Base-by-base conservation (phyloP, 2,888 invertebrate genomes). In the Cataglyphis altisquamis region DNA sequence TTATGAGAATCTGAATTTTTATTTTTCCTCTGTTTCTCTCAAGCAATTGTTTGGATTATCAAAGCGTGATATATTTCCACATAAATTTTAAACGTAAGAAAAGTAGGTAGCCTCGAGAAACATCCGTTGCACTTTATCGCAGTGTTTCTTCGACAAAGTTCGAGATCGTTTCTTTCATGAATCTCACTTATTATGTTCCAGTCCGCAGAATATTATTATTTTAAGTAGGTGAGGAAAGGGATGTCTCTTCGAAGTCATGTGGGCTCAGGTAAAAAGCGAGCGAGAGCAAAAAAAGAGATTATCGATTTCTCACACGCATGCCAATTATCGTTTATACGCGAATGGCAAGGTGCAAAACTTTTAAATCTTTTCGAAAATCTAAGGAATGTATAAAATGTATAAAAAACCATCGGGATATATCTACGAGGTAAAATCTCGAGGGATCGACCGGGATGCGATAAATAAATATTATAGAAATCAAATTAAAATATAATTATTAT, bases 271-370 rank as follows among this genome's bases (percentile, higher is more conserved):
- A 62, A 60, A 81, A 77, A 68, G 60, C 48, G 63, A 77, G 80
- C 63, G 66, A 66, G 57, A 81, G 77, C 48, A 18, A 48, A 64
- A 73, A 25, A 68, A 66, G 83, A 84, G 66, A 60, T 89, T 85
- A 89, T 89, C 88, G 89, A 89, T 88, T 88, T 85, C 82, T 80
- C 72, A 83, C 83, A 84, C 86, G 78, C 85, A 83, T 84, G 83
- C 73, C 84, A 84, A 78, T 83, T 84, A 66, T 57, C 32, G 77
- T 77, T 72, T 84, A 75, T 80, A 82, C 82, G 84, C 83, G 72
- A 84, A 32, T 77, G 9, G 66, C 62, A 66, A 67, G 55, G 57
- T 68, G 63, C 55, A 32, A 63, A 64, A 67, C 55, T 4, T 39
- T 29, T 52, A 52, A 15, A 74, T 74, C 57, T 18, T 25, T 18